Percentiles rank a stretch among this genome's conserved stretches.
Conservation (phyloP, 2,888 invertebrate genomes). For the Deilephila elpenor region DNA sequence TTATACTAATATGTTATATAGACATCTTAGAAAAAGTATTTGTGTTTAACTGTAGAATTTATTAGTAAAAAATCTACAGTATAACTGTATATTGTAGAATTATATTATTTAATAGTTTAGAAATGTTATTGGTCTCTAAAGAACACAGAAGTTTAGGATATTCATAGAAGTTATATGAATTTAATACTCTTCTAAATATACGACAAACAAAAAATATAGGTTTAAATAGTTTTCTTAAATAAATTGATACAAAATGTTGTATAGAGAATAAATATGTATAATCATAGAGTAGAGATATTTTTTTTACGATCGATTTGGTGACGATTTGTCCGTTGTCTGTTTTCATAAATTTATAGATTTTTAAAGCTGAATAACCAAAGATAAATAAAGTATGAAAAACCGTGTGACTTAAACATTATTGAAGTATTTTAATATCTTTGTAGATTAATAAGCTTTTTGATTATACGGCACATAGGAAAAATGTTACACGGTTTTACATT, state of each 20-base stretch:
- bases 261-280: slow-evolving; percentile 18
- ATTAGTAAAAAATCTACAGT: slow-evolving; percentile 50
- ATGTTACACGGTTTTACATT: background rate
- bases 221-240: slow-evolving; percentile 25
- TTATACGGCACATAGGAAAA: background rate
- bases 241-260: slow-evolving; percentile 30
- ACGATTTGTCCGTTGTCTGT: slow-evolving; percentile 17
- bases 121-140: slow-evolving; percentile 48
- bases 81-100: slow-evolving; percentile 37
- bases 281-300: slow-evolving; percentile 1
- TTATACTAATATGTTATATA: background rate
- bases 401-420: background rate
- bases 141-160: slow-evolving; percentile 47
- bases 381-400: slow-evolving; percentile 10
- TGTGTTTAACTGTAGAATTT: slow-evolving; percentile 5
- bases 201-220: background rate
- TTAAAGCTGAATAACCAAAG: slow-evolving; percentile 52
- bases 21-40: background rate
- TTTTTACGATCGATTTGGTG: background rate
- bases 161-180: slow-evolving; percentile 33
- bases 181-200: slow-evolving; percentile 33
- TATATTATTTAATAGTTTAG: slow-evolving; percentile 32
- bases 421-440: background rate
- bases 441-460: background rate
- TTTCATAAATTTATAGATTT: background rate